Conservation (phyloP, 2,888 invertebrate genomes). For the Adelognathus sp. region DNA sequence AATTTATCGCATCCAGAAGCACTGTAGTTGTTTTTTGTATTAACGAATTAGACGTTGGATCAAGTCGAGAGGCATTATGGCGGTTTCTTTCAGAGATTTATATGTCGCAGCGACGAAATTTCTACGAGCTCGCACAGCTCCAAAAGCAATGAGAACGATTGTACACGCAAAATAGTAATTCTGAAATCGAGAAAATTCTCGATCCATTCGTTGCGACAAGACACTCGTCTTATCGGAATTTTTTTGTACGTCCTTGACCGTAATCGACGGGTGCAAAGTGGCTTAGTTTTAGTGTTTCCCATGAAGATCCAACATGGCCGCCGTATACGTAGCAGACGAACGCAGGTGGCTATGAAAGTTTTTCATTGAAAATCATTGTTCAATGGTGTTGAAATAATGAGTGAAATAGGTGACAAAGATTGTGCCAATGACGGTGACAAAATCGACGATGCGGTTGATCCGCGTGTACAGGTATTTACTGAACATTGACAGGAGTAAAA, state of each 20-base stretch:
- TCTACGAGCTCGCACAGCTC: not conserved
- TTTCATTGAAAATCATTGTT: conserved; percentile 70
- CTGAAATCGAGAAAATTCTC: not conserved
- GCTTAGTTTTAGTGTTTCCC: not conserved
- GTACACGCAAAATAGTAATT: not conserved
- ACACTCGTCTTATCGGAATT: conserved; percentile 20
- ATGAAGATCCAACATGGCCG: conserved; percentile 76
- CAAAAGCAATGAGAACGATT: not conserved
- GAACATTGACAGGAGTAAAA: conserved; percentile 73
- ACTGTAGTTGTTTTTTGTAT: not conserved
- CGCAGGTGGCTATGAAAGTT: conserved; percentile 75
- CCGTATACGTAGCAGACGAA: conserved; percentile 78
- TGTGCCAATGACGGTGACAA: conserved; percentile 73
- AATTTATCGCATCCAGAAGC: conserved; percentile 12
- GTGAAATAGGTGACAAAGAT: conserved; percentile 69
- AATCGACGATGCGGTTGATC: conserved; percentile 88
- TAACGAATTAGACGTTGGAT: not conserved
- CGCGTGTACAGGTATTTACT: conserved; percentile 88
- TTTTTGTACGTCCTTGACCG: conserved; percentile 43
- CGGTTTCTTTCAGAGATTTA: not conserved
- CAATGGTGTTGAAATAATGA: conserved; percentile 64
- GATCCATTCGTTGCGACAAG: not conserved
- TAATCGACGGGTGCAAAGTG: conserved; percentile 18
- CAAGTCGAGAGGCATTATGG: not conserved
- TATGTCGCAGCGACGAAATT: not conserved